Evolutionary conservation across 2,888 invertebrate genomes (phyloP), one percentile per base, ranked within the genome.

Genomic region (Lissonota sp.): DNA sequence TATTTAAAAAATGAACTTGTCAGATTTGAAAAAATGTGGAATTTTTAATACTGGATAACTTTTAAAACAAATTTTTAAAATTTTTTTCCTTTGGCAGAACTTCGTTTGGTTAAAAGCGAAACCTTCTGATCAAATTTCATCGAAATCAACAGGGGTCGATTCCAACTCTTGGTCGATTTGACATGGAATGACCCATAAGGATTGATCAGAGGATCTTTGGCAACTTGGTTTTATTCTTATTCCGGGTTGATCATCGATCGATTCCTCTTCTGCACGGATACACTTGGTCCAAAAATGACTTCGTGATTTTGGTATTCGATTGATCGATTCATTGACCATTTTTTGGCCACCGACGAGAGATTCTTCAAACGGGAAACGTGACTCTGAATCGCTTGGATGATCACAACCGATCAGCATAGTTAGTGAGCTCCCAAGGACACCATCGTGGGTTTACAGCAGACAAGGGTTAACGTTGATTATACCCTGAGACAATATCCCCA

Each of bases 351-450:
- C 10, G 5, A 7, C 3, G 10, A 39, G 10, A 14, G 6, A 46
- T 4, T 63, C 39, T 60, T 60, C 49, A 49, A 71, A 40, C 8
- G 16, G 14, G n/a, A 8, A 10, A 10, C 5, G 39, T 12, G 58
- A 58, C 58, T 58, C 39, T 39, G 39, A 58, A 58, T 26, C 37
- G 58, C 26, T 26, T 40, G 58, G 57, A 40, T 46, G 12, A 70
- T 37, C 49, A 26, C 60, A 71, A 46, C 49, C 49, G 10, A 60
- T 46, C 51, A 58, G 26, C 49, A 8, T 51, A 71, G 70, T 58
- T 78, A 70, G 62, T 80, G 80, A 26, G 26, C 63, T 62, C 64
- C 51, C 64, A 71, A 71, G 71, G 77, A 66, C 64, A 71, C 7
- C 26, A 26, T 26, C 26, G 3, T 26, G 46, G 12, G n/a, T n/a